phyloP scores from a whole-genome alignment of 2,797 vertebrate genomes.

The Peromyscus attwateri region DNA sequence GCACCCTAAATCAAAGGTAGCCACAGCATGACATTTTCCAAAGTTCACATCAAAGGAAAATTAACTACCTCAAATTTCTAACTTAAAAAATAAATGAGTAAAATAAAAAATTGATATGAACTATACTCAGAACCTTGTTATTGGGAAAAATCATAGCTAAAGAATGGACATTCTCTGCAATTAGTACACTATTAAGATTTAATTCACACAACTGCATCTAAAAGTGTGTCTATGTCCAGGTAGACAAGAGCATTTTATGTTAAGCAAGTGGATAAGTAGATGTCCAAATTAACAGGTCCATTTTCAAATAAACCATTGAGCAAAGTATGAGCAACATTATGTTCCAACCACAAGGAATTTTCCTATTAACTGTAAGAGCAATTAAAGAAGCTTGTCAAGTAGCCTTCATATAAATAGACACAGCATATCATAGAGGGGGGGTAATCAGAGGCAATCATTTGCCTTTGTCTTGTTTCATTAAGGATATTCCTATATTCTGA shows the following conservation, averaged over 20 bases:
- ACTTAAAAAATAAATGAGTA: conserved; percentile 10
- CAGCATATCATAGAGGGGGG: not conserved
- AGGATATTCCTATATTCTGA: conserved; percentile 14
- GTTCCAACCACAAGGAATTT: conserved; percentile 36
- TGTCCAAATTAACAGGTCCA: not conserved
- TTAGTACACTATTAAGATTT: conserved; percentile 48
- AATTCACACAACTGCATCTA: not conserved
- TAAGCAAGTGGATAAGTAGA: not conserved
- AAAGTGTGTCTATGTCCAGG: not conserved
- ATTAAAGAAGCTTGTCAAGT: not conserved
- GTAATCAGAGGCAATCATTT: not conserved
- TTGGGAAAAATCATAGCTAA: conserved; percentile 9
- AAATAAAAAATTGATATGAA: conserved; percentile 54
- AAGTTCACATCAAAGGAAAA: conserved; percentile 57
- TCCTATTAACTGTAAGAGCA: not conserved
- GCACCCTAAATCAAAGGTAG: not conserved
- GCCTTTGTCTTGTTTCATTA: conserved; percentile 5
- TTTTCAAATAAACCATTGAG: not conserved
- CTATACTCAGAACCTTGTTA: not conserved
- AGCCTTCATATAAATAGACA: not conserved
- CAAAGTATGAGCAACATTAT: conserved; percentile 23
- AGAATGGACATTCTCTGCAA: not conserved
- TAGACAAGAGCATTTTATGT: not conserved
- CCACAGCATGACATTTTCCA: conserved; percentile 39
- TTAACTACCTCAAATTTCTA: conserved; percentile 22